Percentiles rank a stretch among this genome's conserved stretches.
Conservation (phyloP, 2,888 invertebrate genomes). For the Erebia ligea region DNA sequence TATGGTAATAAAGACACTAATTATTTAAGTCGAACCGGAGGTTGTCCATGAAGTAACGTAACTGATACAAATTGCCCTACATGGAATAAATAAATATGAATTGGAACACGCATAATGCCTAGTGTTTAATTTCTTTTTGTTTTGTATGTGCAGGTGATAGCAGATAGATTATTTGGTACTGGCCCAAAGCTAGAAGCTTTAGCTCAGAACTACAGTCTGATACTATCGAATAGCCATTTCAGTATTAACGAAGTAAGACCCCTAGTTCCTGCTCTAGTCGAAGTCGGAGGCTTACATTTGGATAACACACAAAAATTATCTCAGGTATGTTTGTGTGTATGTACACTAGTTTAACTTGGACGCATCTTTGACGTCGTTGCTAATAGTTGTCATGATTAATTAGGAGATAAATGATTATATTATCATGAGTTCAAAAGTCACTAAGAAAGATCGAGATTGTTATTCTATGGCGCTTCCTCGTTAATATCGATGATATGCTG, state of each 20-base stretch:
- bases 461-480: background rate
- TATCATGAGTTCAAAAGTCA: background rate
- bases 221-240: conserved; percentile 82
- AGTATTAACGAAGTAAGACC: conserved; percentile 83
- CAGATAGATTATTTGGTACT: conserved; percentile 77
- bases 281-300: conserved; percentile 83
- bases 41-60: too few species aligned
- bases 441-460: background rate
- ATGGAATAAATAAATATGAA: too few species aligned
- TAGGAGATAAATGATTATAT: background rate
- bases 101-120: too few species aligned
- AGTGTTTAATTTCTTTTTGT: background rate
- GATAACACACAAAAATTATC: conserved; percentile 71
- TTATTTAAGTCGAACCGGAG: too few species aligned
- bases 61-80: too few species aligned
- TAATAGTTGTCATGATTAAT: background rate
- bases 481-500: background rate
- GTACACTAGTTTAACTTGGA: background rate
- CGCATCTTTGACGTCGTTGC: background rate
- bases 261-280: conserved; percentile 78
- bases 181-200: conserved; percentile 70
- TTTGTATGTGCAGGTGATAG: conserved; percentile 60
- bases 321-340: conserved; percentile 56
- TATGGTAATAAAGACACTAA: too few species aligned
- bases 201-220: conserved; percentile 78